Base-by-base conservation (phyloP, 2,888 invertebrate species). In the Agrilus cyanescens region DNA sequence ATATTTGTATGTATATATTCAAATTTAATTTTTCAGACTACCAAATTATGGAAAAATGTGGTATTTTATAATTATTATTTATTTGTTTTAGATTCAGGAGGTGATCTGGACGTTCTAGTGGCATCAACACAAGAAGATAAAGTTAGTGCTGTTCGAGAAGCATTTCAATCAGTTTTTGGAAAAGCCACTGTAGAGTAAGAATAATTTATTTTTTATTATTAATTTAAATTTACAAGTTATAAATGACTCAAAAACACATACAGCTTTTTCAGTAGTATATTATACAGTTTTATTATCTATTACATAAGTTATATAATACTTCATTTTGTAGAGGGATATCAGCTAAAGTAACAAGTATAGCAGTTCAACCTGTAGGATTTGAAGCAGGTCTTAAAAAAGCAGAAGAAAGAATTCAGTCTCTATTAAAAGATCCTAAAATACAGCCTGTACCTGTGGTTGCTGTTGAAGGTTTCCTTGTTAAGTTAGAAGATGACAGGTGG, bases 281-380 rank as follows among this genome's bases (percentile, higher is more conserved):
- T n/a, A 10, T 30, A 7, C 31, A 30, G 31, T 30, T 30, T 30
- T 10, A 30, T 30, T 33, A 6, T 13, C 14, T 32, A 33, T 33
- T 15, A 12, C 2, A 33, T 33, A 33, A 8, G 12, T 15, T 33
- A 8, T 33, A 30, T 10, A 30, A 10, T 10, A 33, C 4, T 10
- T 29, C 18, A 20, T 25, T 47, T 60, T 58, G n/a, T 57, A 82
- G 82, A 40, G 83, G 83, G 1, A 66, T 76, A 38, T 63, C 74
- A 39, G 73, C 78, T 0, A 75, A 78, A 49, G 67, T 74, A 34
- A 71, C 72, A 16, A 76, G 73, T 37, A 74, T 82, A 36, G 85
- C 85, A 2, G 72, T 71, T 0, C 86, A 87, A 60, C 84, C 87
- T 1, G 80, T 88, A 1, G 87, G 88, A 6, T 85, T 82, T 62